phyloP scores from a whole-genome alignment of 2,113 vertebrate species.

The Amphiprion percula region DNA sequence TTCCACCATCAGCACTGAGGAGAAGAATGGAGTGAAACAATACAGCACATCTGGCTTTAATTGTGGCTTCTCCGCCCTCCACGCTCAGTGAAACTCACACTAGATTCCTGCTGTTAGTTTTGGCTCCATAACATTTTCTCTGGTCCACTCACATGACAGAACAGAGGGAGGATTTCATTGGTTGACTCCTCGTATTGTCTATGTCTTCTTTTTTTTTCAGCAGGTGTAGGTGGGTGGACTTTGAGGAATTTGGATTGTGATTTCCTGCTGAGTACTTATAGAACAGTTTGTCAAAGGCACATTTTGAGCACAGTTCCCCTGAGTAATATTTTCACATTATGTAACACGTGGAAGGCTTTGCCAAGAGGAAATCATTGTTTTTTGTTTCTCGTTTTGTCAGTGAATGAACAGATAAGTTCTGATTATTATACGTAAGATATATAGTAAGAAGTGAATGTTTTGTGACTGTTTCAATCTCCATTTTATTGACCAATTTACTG shows the following conservation, averaged over 20 bases:
- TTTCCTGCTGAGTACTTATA: conserved; percentile 39
- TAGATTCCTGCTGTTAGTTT: conserved; percentile 71
- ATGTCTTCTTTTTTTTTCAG: background rate
- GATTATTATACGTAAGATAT: too few species aligned
- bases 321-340: conserved; percentile 47
- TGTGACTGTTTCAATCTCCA: too few species aligned
- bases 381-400: conserved; percentile 26
- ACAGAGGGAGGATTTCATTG: conserved; percentile 37
- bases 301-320: background rate
- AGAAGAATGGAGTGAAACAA: conserved; percentile 54
- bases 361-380: conserved; percentile 52
- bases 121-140: conserved; percentile 58
- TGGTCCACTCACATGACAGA: conserved; percentile 22
- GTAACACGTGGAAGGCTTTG: conserved; percentile 35
- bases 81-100: conserved; percentile 33
- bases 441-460: too few species aligned
- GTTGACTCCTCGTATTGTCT: conserved; percentile 28
- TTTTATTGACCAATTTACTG: too few species aligned
- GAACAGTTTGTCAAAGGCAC: conserved; percentile 23
- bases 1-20: conserved; percentile 41
- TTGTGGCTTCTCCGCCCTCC: conserved; percentile 62
- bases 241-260: conserved; percentile 28
- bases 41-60: conserved; percentile 81
- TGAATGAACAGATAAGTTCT: background rate
- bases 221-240: conserved; percentile 29